Conservation (phyloP, 2,113 vertebrate genomes). For the Marcusenius ussheri region DNA sequence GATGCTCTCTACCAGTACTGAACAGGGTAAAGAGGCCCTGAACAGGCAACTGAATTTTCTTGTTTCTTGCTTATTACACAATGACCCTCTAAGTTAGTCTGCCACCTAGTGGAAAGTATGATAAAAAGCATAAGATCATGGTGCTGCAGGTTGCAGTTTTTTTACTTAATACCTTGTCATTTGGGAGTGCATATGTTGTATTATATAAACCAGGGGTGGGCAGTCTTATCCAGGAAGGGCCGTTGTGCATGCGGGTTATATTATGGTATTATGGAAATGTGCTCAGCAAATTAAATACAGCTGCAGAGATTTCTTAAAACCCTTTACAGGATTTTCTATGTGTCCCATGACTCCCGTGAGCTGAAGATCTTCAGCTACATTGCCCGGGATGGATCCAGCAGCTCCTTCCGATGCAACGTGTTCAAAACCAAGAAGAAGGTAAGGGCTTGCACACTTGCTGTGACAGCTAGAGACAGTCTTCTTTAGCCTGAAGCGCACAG, state of each 20-base stretch:
- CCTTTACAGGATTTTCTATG: slow-evolving; percentile 72
- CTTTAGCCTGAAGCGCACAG: background rate
- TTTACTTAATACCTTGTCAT: background rate
- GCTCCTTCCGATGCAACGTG: slow-evolving; percentile 75
- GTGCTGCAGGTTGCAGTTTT: background rate
- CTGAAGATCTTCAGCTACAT: slow-evolving; percentile 81
- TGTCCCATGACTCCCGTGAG: slow-evolving; percentile 74
- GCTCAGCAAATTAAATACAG: background rate
- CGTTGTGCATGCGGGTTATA: background rate
- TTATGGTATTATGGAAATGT: background rate
- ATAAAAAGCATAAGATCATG: background rate
- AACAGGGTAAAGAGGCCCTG: background rate
- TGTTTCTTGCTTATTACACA: background rate
- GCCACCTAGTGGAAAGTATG: background rate
- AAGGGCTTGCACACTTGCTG: background rate
- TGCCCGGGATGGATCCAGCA: slow-evolving; percentile 67
- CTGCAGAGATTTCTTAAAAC: background rate
- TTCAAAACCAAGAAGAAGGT: slow-evolving; percentile 86
- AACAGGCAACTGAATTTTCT: background rate
- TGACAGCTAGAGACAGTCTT: background rate
- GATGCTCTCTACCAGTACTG: background rate
- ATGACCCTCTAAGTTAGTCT: background rate
- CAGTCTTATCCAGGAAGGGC: no score
- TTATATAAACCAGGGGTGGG: background rate
- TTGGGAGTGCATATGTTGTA: background rate